Evolutionary conservation across 2,797 vertebrate species (phyloP), one percentile per base, ranked within the genome.

Genomic region (Gymnothorax reevesii): DNA sequence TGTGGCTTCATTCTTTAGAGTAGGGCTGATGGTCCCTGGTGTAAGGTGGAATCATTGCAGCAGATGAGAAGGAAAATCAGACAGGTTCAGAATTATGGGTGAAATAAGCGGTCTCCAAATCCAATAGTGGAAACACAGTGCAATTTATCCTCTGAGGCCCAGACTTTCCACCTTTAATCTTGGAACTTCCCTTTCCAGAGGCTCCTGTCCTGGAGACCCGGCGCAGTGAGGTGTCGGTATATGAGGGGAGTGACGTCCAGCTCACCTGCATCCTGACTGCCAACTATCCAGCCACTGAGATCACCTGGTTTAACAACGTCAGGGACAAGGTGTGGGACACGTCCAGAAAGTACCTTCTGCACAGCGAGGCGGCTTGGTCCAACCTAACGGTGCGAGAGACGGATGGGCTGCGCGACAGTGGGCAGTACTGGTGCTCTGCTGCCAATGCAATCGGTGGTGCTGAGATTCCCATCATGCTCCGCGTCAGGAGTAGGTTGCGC

Each of bases 371-470:
- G 0, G 89, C 91, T 0, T 97, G 96, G 96, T 91, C 96, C 87
- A 96, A 94, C 89, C 95, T 98, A 90, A 96, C 96, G 0, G 90
- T 99, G 62, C 92, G 85, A 1, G 95, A 97, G 7, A 92, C 95
- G 0, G 95, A 97, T 73, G 96, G 96, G 89, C 88, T 84, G 1
- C 91, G 52, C n/a, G 97, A 98, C 89, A 91, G 95, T 0, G 98
- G 97, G n/a, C 90, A 92, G 83, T 98, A 98, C 94, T 97, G 94
- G 88, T 98, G 98, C 57, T 73, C 94, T 10, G 97, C 97, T 0
- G 92, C 87, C 88, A 99, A 98, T 0, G 96, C 97, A 0, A 94
- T 98, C 83, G 98, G 98, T 91, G 96, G 94, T 20, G 92, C 95
- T 54, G 96, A 97, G 87, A 92, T 93, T 87, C 93, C 94, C 1